These are phyloP conservation scores for Pleuronectes platessa DNA, from an alignment of 2,113 vertebrate species.

Conservation along the genomic window DNA sequence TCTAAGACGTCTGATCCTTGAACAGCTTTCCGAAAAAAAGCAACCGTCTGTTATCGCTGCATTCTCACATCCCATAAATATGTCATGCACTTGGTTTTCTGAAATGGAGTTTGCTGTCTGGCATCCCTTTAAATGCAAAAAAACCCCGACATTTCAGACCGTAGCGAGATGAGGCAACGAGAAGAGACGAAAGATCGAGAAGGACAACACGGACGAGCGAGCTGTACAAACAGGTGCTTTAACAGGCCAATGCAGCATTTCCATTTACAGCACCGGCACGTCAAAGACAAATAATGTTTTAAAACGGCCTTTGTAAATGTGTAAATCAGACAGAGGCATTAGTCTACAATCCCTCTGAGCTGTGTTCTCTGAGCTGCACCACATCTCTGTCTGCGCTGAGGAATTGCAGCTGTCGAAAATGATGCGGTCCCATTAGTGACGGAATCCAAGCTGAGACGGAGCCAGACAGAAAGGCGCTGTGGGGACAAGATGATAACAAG, in stretches of 20 bases:
- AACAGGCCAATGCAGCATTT: constrained; percentile 16
- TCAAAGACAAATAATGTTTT: constrained; percentile 35
- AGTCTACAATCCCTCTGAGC: constrained; percentile 66
- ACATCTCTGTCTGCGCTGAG: constrained; percentile 68
- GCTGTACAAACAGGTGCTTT: constrained; percentile 7
- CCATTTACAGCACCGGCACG: neutral
- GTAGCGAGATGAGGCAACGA: constrained; percentile 1
- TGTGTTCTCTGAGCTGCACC: constrained; percentile 45
- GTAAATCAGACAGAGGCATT: constrained; percentile 67
- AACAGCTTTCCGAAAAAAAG: constrained; percentile 39
- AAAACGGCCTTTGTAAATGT: constrained; percentile 59
- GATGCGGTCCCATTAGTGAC: constrained; percentile 75
- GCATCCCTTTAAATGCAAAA: constrained; percentile 25
- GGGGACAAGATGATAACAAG: constrained; percentile 79
- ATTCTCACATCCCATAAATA: constrained; percentile 55
- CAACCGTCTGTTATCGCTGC: constrained; percentile 37
- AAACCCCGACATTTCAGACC: constrained; percentile 28
- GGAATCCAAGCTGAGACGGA: constrained; percentile 64
- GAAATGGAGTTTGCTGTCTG: constrained; percentile 25
- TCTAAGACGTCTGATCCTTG: constrained; percentile 44
- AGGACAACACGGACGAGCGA: neutral
- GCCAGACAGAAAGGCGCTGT: constrained; percentile 65
- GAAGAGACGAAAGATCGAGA: neutral
- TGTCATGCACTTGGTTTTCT: constrained; percentile 37
- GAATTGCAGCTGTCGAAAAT: constrained; percentile 73